Conservation (phyloP, 2,797 vertebrate species). For the Amblyraja radiata region DNA sequence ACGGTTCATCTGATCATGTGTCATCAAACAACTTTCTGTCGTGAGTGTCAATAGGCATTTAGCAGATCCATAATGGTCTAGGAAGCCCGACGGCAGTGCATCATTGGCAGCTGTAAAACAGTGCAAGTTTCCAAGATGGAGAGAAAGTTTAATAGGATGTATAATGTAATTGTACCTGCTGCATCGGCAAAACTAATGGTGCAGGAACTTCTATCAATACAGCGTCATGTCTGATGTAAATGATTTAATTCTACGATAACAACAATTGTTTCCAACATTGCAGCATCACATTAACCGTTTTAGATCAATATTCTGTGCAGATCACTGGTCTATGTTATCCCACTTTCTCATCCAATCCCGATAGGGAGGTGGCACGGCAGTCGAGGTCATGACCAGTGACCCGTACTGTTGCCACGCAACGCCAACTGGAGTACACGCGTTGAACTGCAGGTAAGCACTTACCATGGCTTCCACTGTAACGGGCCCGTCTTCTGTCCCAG, state of each 20-base stretch:
- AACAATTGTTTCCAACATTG: neutral
- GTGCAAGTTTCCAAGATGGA: neutral
- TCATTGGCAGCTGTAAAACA: constrained; percentile 10
- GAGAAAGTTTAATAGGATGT: constrained; percentile 32
- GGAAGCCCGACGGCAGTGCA: neutral
- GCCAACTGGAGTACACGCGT: no score
- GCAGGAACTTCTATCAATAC: constrained; percentile 31
- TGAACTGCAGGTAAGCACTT: no score
- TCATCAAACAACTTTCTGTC: neutral
- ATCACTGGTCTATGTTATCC: neutral
- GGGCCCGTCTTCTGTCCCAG: no score
- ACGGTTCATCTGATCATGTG: constrained; percentile 5
- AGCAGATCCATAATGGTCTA: constrained; percentile 14
- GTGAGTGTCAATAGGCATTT: constrained; percentile 3
- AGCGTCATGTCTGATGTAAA: neutral
- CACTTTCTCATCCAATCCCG: neutral
- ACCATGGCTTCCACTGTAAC: no score
- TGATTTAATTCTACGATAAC: constrained; percentile 4
- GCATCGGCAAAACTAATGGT: constrained; percentile 29
- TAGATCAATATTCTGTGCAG: neutral
- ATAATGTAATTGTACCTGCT: constrained; percentile 29
- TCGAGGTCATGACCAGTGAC: no score
- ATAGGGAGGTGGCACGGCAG: neutral
- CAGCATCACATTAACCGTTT: neutral
- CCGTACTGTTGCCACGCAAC: no score